Evolutionary conservation across 2,888 invertebrate genomes (phyloP).

Genomic region (Creontiades dilutus): DNA sequence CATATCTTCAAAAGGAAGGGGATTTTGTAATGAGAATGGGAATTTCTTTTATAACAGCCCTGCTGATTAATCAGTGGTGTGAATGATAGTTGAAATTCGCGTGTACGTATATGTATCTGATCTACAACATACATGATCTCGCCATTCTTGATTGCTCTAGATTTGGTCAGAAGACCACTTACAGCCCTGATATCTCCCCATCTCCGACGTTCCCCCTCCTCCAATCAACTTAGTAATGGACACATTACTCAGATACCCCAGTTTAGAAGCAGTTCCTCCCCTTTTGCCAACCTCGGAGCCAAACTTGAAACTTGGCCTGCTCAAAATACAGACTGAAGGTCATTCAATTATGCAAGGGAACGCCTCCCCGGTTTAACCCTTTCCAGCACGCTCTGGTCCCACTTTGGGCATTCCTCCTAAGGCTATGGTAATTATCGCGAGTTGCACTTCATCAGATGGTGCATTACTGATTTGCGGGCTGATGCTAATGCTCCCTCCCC

Average conservation of each 20-base stretch:
- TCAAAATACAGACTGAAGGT: conserved; percentile 43
- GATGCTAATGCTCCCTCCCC: conserved; percentile 35
- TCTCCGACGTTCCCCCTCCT: background rate
- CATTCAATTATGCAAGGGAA: conserved; percentile 53
- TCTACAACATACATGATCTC: no score
- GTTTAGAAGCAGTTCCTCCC: background rate
- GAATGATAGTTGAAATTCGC: no score
- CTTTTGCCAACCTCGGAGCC: background rate
- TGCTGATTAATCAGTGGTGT: no score
- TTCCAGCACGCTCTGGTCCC: background rate
- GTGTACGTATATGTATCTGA: no score
- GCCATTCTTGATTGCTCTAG: no score
- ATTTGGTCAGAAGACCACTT: background rate
- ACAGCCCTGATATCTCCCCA: background rate
- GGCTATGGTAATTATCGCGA: conserved; percentile 42
- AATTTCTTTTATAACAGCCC: no score
- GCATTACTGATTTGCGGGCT: conserved; percentile 66
- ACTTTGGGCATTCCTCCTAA: background rate
- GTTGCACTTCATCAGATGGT: conserved; percentile 63
- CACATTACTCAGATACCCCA: conserved; percentile 51
- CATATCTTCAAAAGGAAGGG: no score
- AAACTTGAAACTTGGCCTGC: conserved; percentile 22
- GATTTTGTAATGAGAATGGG: no score
- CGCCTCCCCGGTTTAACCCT: conserved; percentile 42
- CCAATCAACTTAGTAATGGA: conserved; percentile 53